Evolutionary conservation across 2,113 vertebrate species (phyloP).

Genomic region (Ovis canadensis): DNA sequence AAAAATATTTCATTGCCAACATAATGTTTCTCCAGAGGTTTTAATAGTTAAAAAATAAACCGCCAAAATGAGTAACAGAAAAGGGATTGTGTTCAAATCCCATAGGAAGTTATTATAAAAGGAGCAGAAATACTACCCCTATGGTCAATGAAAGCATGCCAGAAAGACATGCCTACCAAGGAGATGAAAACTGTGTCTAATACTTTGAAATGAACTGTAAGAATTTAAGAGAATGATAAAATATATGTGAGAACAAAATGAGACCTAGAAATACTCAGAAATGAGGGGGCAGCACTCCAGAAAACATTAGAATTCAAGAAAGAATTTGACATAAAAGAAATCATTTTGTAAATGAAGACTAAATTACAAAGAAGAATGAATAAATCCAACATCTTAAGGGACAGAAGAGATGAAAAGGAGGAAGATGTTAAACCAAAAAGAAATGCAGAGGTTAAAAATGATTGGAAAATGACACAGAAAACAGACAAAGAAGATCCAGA

Average conservation of each 20-base stretch:
- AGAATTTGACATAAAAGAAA: neutral
- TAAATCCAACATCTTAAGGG: neutral
- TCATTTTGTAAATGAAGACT: neutral
- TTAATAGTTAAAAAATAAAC: neutral
- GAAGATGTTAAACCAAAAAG: neutral
- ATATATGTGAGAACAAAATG: neutral
- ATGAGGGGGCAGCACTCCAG: neutral
- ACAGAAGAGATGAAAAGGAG: neutral
- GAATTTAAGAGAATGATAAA: neutral
- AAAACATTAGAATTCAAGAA: neutral
- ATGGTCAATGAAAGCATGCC: neutral
- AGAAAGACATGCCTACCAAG: neutral
- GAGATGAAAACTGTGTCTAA: neutral
- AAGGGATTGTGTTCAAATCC: neutral
- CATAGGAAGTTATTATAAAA: neutral
- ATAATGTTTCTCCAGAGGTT: neutral
- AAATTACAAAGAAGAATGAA: neutral
- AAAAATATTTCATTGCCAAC: neutral
- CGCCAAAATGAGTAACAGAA: neutral
- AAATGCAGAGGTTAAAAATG: neutral
- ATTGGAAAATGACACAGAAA: neutral
- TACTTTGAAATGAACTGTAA: neutral
- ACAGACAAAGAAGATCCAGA: neutral
- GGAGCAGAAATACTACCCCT: neutral
- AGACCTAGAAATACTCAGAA: slow-evolving; percentile 13